These are phyloP conservation scores for Corydoras maculifer DNA, from an alignment of 2,113 vertebrate species.

Conservation along the genomic window DNA sequence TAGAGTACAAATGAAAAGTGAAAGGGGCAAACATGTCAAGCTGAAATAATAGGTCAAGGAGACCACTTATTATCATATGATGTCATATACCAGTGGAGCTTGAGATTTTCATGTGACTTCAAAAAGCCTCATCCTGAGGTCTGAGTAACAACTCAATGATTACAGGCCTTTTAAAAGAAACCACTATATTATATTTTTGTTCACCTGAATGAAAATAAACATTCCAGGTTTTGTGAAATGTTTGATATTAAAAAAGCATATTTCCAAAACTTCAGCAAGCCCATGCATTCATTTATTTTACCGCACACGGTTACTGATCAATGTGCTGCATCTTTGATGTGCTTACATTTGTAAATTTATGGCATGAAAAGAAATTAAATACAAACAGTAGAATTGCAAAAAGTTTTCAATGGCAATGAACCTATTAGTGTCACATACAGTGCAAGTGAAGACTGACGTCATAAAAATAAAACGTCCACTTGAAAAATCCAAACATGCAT, in stretches of 20 bases:
- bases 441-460: too few relatives aligned
- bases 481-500: too few relatives aligned
- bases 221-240: too few relatives aligned
- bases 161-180: not conserved
- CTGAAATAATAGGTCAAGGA: not conserved
- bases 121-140: not conserved
- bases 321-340: not conserved
- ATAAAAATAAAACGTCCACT: too few relatives aligned
- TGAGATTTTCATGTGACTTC: not conserved
- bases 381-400: conserved; percentile 12
- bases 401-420: not conserved
- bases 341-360: not conserved
- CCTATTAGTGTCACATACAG: too few relatives aligned
- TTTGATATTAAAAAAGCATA: not conserved
- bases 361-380: not conserved
- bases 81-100: not conserved
- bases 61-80: not conserved
- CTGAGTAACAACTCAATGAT: not conserved
- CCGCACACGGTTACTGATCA: not conserved
- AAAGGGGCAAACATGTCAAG: not conserved
- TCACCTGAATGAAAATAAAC: too few relatives aligned
- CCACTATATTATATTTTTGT: not conserved
- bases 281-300: conserved; percentile 21
- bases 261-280: conserved; percentile 1
- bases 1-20: not conserved